These are phyloP conservation scores for Pituophis catenifer DNA, from an alignment of 2,113 vertebrate genomes.

Conservation along the genomic window DNA sequence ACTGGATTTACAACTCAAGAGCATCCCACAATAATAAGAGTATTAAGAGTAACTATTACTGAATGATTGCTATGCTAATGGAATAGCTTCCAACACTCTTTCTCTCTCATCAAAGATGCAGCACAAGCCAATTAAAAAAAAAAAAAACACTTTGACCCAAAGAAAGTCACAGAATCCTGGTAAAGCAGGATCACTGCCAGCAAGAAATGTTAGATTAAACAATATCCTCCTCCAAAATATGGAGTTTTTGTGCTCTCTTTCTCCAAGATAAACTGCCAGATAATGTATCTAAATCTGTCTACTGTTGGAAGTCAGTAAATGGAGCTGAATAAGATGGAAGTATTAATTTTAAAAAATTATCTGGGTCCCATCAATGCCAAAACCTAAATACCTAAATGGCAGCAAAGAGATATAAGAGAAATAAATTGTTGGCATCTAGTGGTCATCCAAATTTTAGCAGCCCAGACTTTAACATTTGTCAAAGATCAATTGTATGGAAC, in stretches of 20 bases:
- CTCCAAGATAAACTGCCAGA: not conserved
- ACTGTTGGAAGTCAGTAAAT: not conserved
- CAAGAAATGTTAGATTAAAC: not conserved
- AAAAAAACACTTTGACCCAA: not conserved
- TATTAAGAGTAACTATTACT: not conserved
- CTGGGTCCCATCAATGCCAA: not conserved
- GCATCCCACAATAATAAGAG: not conserved
- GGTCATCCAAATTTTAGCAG: not conserved
- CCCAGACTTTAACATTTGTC: not conserved
- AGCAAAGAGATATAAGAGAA: not conserved
- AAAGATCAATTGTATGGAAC: not conserved
- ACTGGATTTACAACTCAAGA: not conserved
- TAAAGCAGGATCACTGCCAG: not conserved
- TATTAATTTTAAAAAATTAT: not conserved
- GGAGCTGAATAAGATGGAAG: not conserved
- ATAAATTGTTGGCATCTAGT: not conserved
- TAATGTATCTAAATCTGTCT: not conserved
- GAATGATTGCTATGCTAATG: not conserved
- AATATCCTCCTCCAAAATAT: not conserved
- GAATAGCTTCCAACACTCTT: not conserved
- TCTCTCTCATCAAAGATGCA: not conserved
- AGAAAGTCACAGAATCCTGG: not conserved
- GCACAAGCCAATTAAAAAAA: not conserved
- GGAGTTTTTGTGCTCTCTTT: not conserved
- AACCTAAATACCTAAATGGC: not conserved